Percentiles rank a stretch among this genome's conserved stretches.
phyloP scores from a whole-genome alignment of 53 echinoderm and acorn worm genomes.

The Holothuria scabra region DNA sequence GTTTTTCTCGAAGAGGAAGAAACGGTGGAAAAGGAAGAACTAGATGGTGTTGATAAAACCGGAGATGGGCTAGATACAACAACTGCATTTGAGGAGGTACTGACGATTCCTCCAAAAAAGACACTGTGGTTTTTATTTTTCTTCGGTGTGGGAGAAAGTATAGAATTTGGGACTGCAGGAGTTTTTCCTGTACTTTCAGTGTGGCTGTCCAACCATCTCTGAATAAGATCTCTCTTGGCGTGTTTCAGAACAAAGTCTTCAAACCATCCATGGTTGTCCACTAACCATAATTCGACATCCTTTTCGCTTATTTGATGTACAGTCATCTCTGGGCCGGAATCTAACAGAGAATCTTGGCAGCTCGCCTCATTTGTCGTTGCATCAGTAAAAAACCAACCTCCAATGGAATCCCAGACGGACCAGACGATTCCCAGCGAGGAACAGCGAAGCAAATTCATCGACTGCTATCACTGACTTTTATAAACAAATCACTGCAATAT shows the following conservation, averaged over 20 bases:
- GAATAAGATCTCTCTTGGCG: conserved; percentile 72
- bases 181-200: conserved; percentile 54
- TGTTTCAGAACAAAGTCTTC: conserved; percentile 84
- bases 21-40: conserved; percentile 44
- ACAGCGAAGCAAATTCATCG: conserved; percentile 66
- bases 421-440: conserved; percentile 54
- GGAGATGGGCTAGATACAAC: conserved; percentile 44
- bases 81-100: conserved; percentile 7
- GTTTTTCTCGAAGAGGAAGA: conserved; percentile 54
- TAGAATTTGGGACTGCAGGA: conserved; percentile 9
- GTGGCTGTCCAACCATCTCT: conserved; percentile 79
- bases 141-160: conserved; percentile 28
- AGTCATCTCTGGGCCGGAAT: conserved; percentile 14
- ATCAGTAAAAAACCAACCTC: conserved; percentile 53
- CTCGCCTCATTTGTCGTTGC: conserved; percentile 34
- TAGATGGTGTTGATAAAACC: conserved; percentile 48
- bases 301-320: conserved; percentile 55
- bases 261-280: conserved; percentile 89
- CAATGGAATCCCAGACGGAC: conserved; percentile 54
- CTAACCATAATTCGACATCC: conserved; percentile 84
- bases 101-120: conserved; percentile 43
- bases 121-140: conserved; percentile 32
- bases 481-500: too few species aligned
- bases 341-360: conserved; percentile 37
- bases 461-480: conserved; percentile 6